Evolutionary conservation across 1,140 invertebrate genomes (phyloP).

Genomic region (Chironomus striatipennis): DNA sequence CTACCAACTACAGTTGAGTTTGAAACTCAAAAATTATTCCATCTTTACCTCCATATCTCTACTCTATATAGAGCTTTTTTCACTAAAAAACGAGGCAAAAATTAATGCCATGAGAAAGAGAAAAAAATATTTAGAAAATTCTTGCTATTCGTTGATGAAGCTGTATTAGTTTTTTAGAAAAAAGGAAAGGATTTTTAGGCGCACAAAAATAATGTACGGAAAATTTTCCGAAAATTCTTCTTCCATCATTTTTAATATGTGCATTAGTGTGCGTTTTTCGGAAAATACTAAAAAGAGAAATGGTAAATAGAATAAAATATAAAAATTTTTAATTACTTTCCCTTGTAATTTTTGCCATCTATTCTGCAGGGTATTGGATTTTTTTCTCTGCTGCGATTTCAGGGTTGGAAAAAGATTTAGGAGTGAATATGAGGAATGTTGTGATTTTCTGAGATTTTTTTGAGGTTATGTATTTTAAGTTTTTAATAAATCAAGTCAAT

Average conservation of each 20-base stretch:
- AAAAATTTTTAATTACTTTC: slow-evolving; percentile 20
- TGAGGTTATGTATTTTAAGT: too few species aligned
- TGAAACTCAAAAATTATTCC: too few species aligned
- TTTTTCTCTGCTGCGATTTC: too few species aligned
- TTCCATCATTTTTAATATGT: slow-evolving; percentile 11
- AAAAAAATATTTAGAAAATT: slow-evolving; percentile 21
- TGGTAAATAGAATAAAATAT: background rate
- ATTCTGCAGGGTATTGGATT: background rate
- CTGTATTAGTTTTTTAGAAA: slow-evolving; percentile 22
- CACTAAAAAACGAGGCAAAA: background rate
- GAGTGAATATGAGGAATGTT: too few species aligned
- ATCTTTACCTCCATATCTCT: too few species aligned
- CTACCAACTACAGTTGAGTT: too few species aligned
- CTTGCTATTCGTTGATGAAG: slow-evolving; percentile 11
- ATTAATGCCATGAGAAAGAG: slow-evolving; percentile 12
- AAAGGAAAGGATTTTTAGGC: slow-evolving; percentile 6
- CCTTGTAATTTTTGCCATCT: slow-evolving; percentile 17
- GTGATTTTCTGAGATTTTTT: too few species aligned
- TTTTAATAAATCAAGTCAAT: too few species aligned
- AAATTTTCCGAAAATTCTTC: slow-evolving; percentile 21
- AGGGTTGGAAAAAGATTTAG: too few species aligned
- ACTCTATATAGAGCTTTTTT: too few species aligned
- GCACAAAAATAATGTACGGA: slow-evolving; percentile 10
- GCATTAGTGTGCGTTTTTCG: slow-evolving; percentile 20
- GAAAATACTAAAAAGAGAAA: background rate